Conservation (phyloP, 2,797 vertebrate genomes). For the Syngnathus rostellatus region DNA sequence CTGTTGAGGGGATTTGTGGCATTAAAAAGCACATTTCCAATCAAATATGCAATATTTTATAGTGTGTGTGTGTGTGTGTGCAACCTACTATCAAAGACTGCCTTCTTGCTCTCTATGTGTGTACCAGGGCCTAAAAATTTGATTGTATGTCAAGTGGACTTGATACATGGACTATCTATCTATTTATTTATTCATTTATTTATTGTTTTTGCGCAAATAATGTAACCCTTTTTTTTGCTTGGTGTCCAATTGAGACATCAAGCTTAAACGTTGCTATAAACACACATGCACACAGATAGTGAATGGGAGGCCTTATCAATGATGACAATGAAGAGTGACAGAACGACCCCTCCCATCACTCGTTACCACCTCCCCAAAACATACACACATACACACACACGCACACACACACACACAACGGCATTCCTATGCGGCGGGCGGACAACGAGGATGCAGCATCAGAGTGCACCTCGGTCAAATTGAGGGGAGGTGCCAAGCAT, state of each 20-base stretch:
- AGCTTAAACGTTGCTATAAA: slow-evolving; percentile 39
- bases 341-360: background rate
- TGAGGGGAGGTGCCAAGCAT: background rate
- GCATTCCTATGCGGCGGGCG: background rate
- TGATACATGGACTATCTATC: no score
- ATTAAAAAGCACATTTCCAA: no score
- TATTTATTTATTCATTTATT: background rate
- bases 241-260: slow-evolving; percentile 63
- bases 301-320: background rate
- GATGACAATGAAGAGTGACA: slow-evolving; percentile 1
- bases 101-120: no score
- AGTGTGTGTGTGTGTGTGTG: no score
- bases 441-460: background rate
- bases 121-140: no score
- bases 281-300: background rate
- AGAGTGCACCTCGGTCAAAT: background rate
- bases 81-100: no score
- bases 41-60: no score
- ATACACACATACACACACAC: background rate
- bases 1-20: no score
- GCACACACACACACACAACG: background rate
- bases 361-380: background rate
- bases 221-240: background rate
- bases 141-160: no score
- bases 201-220: background rate